These are phyloP conservation scores for Amblyraja radiata DNA, from an alignment of 2,797 vertebrate genomes.

Conservation along the genomic window DNA sequence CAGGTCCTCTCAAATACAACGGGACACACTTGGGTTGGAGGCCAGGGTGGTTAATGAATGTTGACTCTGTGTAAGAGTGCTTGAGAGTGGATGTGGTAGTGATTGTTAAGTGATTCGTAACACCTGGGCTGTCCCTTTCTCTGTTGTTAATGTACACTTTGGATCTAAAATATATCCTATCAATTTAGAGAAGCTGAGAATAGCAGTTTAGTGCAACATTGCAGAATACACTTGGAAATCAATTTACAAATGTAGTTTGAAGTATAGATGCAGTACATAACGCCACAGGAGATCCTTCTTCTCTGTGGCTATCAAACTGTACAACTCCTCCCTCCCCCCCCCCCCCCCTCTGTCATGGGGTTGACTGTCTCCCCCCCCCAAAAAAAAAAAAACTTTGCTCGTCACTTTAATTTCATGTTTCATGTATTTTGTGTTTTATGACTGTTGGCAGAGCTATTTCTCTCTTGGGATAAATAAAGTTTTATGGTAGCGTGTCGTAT, in stretches of 20 bases:
- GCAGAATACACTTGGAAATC: background rate
- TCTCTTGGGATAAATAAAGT: too few relatives aligned
- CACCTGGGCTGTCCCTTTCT: background rate
- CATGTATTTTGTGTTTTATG: too few relatives aligned
- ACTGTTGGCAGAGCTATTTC: too few relatives aligned
- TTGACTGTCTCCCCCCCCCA: too few relatives aligned
- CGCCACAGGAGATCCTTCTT: too few relatives aligned
- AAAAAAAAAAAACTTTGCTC: too few relatives aligned
- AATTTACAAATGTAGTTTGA: background rate
- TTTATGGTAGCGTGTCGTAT: too few relatives aligned
- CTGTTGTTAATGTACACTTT: background rate
- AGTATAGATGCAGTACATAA: too few relatives aligned
- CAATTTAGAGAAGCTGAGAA: background rate
- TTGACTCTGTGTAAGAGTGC: background rate
- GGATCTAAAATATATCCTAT: background rate
- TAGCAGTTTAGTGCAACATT: background rate
- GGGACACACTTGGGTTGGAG: background rate
- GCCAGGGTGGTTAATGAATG: background rate
- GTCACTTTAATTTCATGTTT: too few relatives aligned
- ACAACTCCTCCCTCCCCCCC: too few relatives aligned
- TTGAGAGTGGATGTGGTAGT: background rate
- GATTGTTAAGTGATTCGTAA: slow-evolving; percentile 11
- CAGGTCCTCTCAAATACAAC: background rate
- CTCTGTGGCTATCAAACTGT: too few relatives aligned
- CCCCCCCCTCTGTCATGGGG: too few relatives aligned